Conservation (phyloP, 1,140 invertebrate species). For the Trypoxylus dichotomus region DNA sequence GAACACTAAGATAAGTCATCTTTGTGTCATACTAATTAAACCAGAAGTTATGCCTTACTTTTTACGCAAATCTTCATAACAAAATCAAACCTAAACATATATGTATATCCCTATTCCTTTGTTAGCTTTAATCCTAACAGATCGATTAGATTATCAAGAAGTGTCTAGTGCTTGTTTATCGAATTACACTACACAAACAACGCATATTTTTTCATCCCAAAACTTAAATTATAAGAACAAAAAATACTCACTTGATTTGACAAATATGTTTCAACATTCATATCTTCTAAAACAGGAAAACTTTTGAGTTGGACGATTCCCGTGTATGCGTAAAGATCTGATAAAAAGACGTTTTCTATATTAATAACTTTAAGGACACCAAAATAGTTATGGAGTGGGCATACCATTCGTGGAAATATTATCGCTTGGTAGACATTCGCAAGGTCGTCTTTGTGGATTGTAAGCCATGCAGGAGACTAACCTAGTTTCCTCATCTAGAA, state of each 20-base stretch:
- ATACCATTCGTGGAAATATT: slow-evolving; percentile 1
- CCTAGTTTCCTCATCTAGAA: neutral
- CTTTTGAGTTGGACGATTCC: neutral
- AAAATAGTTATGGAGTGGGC: neutral
- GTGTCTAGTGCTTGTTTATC: no score
- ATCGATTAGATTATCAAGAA: no score
- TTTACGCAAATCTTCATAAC: no score
- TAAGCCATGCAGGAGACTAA: neutral
- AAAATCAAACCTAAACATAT: no score
- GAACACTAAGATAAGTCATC: no score
- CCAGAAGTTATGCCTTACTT: no score
- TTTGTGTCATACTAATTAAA: no score
- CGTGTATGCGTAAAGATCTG: neutral
- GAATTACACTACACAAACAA: no score
- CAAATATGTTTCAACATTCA: neutral
- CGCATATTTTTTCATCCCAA: no score
- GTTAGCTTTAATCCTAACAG: no score
- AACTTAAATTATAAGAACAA: no score
- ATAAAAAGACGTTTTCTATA: neutral
- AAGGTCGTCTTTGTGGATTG: neutral
- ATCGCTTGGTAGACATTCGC: neutral
- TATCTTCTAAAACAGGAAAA: neutral
- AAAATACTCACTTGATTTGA: neutral
- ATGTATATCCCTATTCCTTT: no score
- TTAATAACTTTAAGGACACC: neutral